These are phyloP conservation scores for Phyllostomus discolor DNA, from an alignment of 2,113 vertebrate species.

Conservation along the genomic window DNA sequence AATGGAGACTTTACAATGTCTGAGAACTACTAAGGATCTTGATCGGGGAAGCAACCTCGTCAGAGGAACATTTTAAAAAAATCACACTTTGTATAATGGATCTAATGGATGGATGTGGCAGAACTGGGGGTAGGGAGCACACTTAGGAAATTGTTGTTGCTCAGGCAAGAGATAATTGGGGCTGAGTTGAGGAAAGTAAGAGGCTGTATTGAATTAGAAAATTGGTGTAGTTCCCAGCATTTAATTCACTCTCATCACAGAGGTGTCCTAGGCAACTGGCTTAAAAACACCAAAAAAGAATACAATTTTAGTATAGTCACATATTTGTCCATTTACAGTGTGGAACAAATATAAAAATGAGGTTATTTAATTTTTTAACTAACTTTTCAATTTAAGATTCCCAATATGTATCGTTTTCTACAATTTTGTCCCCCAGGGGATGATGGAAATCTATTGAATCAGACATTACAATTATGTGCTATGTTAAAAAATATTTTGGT, in stretches of 20 bases:
- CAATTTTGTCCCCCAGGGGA: neutral
- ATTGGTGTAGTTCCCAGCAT: neutral
- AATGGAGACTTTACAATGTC: neutral
- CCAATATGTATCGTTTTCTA: neutral
- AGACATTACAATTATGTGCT: neutral
- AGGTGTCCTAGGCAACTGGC: neutral
- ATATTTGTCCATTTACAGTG: no score
- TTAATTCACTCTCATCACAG: neutral
- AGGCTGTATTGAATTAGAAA: neutral
- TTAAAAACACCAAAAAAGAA: neutral
- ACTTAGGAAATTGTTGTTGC: neutral
- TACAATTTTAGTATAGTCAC: neutral
- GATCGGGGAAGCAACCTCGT: neutral
- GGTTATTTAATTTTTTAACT: neutral
- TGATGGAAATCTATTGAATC: neutral
- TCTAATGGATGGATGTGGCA: neutral
- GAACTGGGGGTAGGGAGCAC: neutral
- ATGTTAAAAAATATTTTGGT: neutral
- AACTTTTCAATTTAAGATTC: conserved; percentile 1
- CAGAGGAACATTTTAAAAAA: neutral
- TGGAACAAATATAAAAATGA: neutral
- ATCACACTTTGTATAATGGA: neutral
- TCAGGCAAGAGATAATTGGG: neutral
- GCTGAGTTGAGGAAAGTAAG: neutral
- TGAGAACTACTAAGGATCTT: neutral